These are phyloP conservation scores for Hemichromis elongatus DNA, from an alignment of 2,113 vertebrate genomes.

Conservation along the genomic window DNA sequence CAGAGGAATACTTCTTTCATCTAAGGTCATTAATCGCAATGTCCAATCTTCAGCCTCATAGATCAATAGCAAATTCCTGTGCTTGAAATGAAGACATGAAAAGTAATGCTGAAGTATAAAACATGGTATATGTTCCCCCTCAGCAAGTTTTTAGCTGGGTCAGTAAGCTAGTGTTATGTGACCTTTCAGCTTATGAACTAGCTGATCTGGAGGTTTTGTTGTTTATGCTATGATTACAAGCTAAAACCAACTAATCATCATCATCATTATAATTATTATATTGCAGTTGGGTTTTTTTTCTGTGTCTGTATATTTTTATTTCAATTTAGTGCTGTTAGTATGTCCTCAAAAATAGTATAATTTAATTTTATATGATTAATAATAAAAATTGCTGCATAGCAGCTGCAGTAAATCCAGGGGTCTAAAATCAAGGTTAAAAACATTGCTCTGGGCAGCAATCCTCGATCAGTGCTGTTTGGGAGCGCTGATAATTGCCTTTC, in stretches of 20 bases:
- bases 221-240: constrained; percentile 1
- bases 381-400: constrained; percentile 24
- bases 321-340: not conserved
- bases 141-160: constrained; percentile 52
- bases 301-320: not conserved
- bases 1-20: constrained; percentile 65
- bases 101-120: constrained; percentile 58
- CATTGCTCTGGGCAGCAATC: constrained; percentile 46
- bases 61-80: constrained; percentile 67
- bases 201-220: constrained; percentile 29
- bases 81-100: constrained; percentile 59
- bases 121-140: constrained; percentile 41
- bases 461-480: constrained; percentile 51
- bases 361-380: constrained; percentile 42
- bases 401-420: constrained; percentile 14
- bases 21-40: constrained; percentile 70
- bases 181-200: constrained; percentile 36
- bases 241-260: not conserved
- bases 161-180: constrained; percentile 22
- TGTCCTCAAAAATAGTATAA: not conserved
- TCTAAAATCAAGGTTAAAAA: constrained; percentile 57
- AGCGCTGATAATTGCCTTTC: constrained; percentile 67
- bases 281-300: not conserved
- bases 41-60: constrained; percentile 66
- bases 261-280: not conserved